Evolutionary conservation across 2,888 invertebrate genomes (phyloP), one percentile per base, ranked within the genome.

Genomic region (Crocallis elinguaria): DNA sequence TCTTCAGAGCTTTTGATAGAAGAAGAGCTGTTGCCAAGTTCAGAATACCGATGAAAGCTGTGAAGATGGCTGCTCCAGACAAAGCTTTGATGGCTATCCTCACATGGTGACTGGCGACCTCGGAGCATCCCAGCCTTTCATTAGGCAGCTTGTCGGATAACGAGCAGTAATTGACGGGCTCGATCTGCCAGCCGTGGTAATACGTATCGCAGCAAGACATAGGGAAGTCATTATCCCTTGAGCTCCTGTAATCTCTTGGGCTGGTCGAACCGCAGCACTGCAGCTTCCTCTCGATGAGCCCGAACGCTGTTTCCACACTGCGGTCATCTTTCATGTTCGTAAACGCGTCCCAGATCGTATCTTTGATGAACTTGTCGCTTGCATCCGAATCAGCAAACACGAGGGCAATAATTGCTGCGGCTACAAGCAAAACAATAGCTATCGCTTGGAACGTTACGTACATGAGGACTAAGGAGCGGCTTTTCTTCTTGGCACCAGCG

Each of bases 231-330:
- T 63, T 48, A n/a, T n/a, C n/a, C 60, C 82, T 84, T 84, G 84
- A 81, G 46, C 78, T 83, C 57, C 82, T 84, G 72, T 91, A 91
- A 48, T 91, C 89, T 5, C 90, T 70, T 0, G 90, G 89, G 1
- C 82, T 76, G 0, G 80, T 82, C 0, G 89, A 86, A 0, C 90
- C 90, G 39, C 90, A 91, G 68, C 90, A 91, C 29, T 89, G 88
- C 39, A 87, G 57, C 14, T 84, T 81, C 53, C 75, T 82, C 67
- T 91, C 90, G 27, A 91, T 73, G 0, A 63, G 57, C 0, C 84
- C 84, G 17, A 86, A 90, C 0, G 78, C 68, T 0, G 53, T 30
- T 3, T 80, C 82, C 0, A 84, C 71, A 0, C 74, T 72, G 0
- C 62, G 69, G 14, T 88, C 77, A 0, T 66, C 73, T 53, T 84